These are phyloP conservation scores for Drosophila maculinotata DNA, from an alignment of 2,888 invertebrate species.

Conservation along the genomic window DNA sequence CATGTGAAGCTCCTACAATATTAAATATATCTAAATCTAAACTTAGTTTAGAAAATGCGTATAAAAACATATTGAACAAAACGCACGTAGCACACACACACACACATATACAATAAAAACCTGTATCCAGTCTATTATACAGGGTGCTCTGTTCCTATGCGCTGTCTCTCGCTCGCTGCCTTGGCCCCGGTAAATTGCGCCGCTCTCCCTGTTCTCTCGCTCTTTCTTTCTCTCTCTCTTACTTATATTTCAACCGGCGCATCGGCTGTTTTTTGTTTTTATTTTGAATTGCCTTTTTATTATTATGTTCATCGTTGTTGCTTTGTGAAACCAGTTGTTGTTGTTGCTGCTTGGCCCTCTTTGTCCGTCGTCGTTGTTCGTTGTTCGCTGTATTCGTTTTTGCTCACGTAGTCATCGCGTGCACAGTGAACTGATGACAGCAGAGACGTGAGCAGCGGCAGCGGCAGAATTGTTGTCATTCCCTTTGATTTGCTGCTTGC, in stretches of 20 bases:
- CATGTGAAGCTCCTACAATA: not conserved
- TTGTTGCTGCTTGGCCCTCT: constrained; percentile 35
- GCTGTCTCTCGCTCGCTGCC: constrained; percentile 33
- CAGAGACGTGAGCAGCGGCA: constrained; percentile 25
- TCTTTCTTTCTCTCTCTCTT: constrained; percentile 21
- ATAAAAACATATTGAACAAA: constrained; percentile 35
- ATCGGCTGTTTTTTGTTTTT: constrained; percentile 78
- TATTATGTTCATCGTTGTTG: constrained; percentile 39
- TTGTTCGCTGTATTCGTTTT: constrained; percentile 54
- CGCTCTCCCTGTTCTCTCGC: constrained; percentile 34
- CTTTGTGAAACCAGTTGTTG: constrained; percentile 56
- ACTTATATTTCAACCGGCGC: constrained; percentile 65
- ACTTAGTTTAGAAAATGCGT: constrained; percentile 36
- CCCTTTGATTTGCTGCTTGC: constrained; percentile 21
- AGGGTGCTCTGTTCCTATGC: constrained; percentile 58
- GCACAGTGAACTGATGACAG: constrained; percentile 39
- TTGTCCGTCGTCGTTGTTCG: constrained; percentile 36
- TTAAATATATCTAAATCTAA: not conserved
- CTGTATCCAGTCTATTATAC: constrained; percentile 62
- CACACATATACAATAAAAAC: constrained; percentile 56
- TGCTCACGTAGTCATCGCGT: constrained; percentile 80
- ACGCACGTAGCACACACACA: constrained; percentile 20
- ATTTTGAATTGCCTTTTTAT: constrained; percentile 56
- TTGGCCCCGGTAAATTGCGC: constrained; percentile 47
- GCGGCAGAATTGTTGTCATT: constrained; percentile 51